A percentile compares a stretch with the other conserved stretches of the same genome.
Conservation (phyloP, 2,797 vertebrate genomes). For the Limnodromus scolopaceus region DNA sequence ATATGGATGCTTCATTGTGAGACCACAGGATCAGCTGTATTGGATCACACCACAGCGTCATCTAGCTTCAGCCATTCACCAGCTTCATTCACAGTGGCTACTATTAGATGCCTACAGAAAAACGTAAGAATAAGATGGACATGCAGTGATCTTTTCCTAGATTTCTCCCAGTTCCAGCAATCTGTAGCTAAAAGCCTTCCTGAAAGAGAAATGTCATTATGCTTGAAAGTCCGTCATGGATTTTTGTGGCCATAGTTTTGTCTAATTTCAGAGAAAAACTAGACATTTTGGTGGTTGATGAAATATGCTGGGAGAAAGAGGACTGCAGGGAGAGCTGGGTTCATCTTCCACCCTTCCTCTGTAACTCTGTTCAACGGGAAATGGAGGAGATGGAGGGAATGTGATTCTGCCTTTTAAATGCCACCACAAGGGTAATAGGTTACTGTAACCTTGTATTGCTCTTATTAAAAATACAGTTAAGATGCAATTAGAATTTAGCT, state of each 20-base stretch:
- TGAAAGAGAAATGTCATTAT: background rate
- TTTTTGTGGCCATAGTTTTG: background rate
- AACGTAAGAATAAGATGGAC: background rate
- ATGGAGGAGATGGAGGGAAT: background rate
- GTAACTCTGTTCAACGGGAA: background rate
- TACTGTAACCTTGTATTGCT: background rate
- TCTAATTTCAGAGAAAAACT: background rate
- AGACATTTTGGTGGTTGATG: background rate
- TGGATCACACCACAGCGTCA: background rate
- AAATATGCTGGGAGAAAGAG: background rate
- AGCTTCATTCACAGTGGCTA: background rate
- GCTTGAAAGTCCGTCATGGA: background rate
- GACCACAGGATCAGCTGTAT: background rate
- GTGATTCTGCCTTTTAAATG: background rate
- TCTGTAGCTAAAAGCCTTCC: background rate
- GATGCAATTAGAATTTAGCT: background rate
- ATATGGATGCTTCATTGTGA: background rate
- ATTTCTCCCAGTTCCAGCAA: background rate
- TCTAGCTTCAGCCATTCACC: background rate
- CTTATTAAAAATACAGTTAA: background rate
- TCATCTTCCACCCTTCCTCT: background rate
- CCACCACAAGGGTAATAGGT: background rate
- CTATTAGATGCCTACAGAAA: background rate
- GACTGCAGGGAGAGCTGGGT: background rate
- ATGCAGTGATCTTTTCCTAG: background rate